Evolutionary conservation across 2,888 invertebrate species (phyloP), one percentile per base, ranked within the genome.

Genomic region (Acrobasis suavella): DNA sequence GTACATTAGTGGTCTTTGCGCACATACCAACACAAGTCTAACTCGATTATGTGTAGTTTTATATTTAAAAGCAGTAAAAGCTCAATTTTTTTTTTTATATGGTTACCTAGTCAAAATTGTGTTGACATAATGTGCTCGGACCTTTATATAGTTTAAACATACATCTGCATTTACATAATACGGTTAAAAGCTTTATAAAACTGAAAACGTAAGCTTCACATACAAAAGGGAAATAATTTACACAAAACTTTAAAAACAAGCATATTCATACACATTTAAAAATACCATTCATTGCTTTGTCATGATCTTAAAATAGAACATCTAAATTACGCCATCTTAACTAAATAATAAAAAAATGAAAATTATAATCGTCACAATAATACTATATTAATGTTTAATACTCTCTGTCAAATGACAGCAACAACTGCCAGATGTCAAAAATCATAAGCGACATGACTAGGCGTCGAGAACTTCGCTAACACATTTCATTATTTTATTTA

Each of bases 301-400:
- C 92, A 91, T 90, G 91, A 85, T 87, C 82, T 83, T 86, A 83
- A 80, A 82, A 83, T 80, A 79, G 86, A 89, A 89, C 87, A 88
- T 85, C 89, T 89, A 86, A 88, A 80, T 87, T 51, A 91, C 90
- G 91, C 91, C 91, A 91, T 91, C 92, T 90, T 91, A 46, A 16
- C 17, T 42, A 90, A 70, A 78, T 73, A 77, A 81, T 72, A 80
- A 84, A 80, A 83, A 80, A 82, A 82, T n/a, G 82, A 81, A 68
- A 71, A 77, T 75, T 69, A 73, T 80, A 74, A 67, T 77, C 66
- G 67, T 79, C 80, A 86, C 86, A 85, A 85, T 87, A 89, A 81
- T 85, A 83, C 62, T 67, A 69, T 63, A 71, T 75, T 82, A 83
- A 75, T 81, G 81, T 83, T 85, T 86, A 86, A 87, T 86, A 88